These are phyloP conservation scores for Blera fallax DNA, from an alignment of 2,888 invertebrate genomes.

Conservation along the genomic window DNA sequence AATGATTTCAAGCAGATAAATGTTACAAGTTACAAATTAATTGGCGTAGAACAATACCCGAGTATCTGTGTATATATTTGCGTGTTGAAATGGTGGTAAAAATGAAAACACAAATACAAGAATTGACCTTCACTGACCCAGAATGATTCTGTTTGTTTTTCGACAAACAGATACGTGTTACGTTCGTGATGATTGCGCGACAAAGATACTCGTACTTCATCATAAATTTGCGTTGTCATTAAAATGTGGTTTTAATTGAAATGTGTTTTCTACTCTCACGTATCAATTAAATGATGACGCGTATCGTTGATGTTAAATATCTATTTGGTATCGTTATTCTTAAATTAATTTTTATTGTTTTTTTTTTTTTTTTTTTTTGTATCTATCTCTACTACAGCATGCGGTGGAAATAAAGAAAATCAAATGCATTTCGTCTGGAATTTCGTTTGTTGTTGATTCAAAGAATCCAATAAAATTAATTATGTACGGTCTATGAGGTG, in stretches of 20 bases:
- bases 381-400: not conserved
- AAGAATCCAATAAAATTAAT: slow-evolving; percentile 32
- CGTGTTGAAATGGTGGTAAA: not conserved
- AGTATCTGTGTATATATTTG: not conserved
- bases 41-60: not conserved
- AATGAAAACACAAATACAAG: not conserved
- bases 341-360: slow-evolving; percentile 19
- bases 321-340: not conserved
- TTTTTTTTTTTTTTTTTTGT: not conserved
- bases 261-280: slow-evolving; percentile 15
- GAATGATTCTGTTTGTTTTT: not conserved
- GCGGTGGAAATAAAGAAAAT: not conserved
- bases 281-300: slow-evolving; percentile 31
- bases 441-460: not conserved
- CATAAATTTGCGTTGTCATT: slow-evolving; percentile 26
- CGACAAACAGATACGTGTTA: not conserved
- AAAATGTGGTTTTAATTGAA: slow-evolving; percentile 19
- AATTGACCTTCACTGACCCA: slow-evolving; percentile 3
- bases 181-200: not conserved
- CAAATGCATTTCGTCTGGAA: not conserved
- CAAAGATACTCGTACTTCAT: not conserved
- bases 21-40: slow-evolving; percentile 3
- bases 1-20: slow-evolving; percentile 11
- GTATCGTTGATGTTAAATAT: not conserved
- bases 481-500: not conserved